Evolutionary conservation across 1,140 invertebrate genomes (phyloP), one percentile per base, ranked within the genome.

Genomic region (Zaprionus tsacasi): DNA sequence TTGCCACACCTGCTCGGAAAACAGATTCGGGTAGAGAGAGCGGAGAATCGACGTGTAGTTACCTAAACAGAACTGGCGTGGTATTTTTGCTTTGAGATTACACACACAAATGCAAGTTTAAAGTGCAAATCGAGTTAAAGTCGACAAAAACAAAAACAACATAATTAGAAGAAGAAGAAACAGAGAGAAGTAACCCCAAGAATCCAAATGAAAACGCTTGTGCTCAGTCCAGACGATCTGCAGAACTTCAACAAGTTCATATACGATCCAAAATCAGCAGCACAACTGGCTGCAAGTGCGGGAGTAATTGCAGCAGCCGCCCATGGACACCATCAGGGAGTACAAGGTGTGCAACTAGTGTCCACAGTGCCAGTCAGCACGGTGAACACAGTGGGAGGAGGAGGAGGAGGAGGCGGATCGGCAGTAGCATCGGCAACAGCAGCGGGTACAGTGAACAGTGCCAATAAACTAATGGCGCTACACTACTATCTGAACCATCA

Each of bases 401-500:
- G 21, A 21, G 21, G 21, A 21, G 21, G 21, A 21, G 21, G 21
- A 21, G 57, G 4, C 38, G 38, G 38, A 1, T 12, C 60, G 4
- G 13, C 21, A 11, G 79, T 60, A 13, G 52, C 64, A 52, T 70
- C 78, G 30, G 68, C 61, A 17, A 60, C 79, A 74, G 68, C 68
- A 36, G 43, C 69, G 56, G 73, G 72, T 69, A 74, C 79, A 73
- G 72, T 79, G 21, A 87, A 87, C 33, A 76, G 54, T 45, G 21
- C 54, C 59, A 80, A 78, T 30, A 83, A 89, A 59, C 60, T 92
- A 43, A 92, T 92, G 91, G 88, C 91, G 5, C 65, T 92, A 56
- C 91, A 92, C n/a, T 92, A 92, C 68, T 92, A 92, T 78, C 72
- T 92, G 15, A 92, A 92, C 21, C 88, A 92, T 87, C 91, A 89